These are phyloP conservation scores for Gastrophysa polygoni DNA, from an alignment of 2,888 invertebrate genomes.

Conservation along the genomic window DNA sequence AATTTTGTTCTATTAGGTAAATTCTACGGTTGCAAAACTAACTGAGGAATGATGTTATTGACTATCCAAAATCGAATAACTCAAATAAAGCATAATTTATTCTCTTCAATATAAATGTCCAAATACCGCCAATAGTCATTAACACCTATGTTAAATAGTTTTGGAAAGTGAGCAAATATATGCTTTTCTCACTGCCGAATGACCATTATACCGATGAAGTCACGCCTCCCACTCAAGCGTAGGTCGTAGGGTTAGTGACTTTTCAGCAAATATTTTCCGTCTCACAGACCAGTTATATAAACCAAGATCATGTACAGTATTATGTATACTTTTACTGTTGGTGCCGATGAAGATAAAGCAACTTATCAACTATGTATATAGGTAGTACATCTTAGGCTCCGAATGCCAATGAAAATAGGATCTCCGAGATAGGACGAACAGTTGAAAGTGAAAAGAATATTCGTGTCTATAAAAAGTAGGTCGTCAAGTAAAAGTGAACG, in stretches of 20 bases:
- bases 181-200: background rate
- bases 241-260: background rate
- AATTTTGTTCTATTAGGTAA: too few relatives aligned
- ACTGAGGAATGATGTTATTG: too few relatives aligned
- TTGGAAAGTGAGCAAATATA: background rate
- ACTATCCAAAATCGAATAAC: background rate
- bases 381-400: too few relatives aligned
- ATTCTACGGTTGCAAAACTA: too few relatives aligned
- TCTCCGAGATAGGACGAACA: background rate
- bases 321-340: too few relatives aligned
- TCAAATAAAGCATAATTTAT: background rate
- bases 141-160: background rate
- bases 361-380: too few relatives aligned
- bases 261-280: background rate
- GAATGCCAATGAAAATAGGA: too few relatives aligned
- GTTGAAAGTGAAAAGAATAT: background rate
- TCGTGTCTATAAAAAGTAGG: conserved; percentile 8
- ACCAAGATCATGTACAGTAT: too few relatives aligned
- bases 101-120: background rate
- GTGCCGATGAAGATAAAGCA: too few relatives aligned
- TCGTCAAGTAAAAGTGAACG: conserved; percentile 21
- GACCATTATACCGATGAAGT: background rate
- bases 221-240: background rate
- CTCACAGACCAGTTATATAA: too few relatives aligned
- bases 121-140: background rate